Evolutionary conservation across 1,140 invertebrate genomes (phyloP).

Genomic region (Cylas formicarius): DNA sequence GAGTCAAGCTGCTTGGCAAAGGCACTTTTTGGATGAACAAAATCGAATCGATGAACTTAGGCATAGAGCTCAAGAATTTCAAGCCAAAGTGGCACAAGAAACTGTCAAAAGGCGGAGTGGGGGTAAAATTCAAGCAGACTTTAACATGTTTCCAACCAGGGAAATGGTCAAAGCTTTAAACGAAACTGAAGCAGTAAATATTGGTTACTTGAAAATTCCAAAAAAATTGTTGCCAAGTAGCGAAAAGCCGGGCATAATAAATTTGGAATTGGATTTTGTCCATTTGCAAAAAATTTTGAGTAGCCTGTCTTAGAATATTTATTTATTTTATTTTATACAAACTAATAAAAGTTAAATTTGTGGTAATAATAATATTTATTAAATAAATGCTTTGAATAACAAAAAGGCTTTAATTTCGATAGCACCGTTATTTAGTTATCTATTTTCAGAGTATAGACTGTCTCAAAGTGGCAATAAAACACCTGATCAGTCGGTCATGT

Average conservation of each 20-base stretch:
- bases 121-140: constrained; percentile 46
- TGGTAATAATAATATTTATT: too few species aligned
- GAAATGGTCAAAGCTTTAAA: constrained; percentile 44
- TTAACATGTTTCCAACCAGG: constrained; percentile 48
- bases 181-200: constrained; percentile 33
- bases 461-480: too few species aligned
- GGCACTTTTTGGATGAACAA: constrained; percentile 37
- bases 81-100: constrained; percentile 47
- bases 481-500: too few species aligned
- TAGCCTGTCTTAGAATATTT: constrained; percentile 13
- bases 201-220: constrained; percentile 38
- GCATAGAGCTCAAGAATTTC: constrained; percentile 34
- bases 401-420: too few species aligned
- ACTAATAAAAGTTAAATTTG: too few species aligned
- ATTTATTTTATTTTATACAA: neutral
- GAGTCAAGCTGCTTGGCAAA: constrained; percentile 27
- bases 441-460: too few species aligned
- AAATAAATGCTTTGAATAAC: too few species aligned
- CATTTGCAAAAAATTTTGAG: constrained; percentile 35
- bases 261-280: constrained; percentile 37
- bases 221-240: constrained; percentile 20
- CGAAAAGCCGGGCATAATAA: constrained; percentile 30
- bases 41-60: constrained; percentile 30
- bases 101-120: constrained; percentile 44
- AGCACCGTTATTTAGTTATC: too few species aligned